A percentile compares a stretch with the other conserved stretches of the same genome.
These are phyloP conservation scores for Delphinus delphis DNA, from an alignment of 2,113 vertebrate species.

Conservation along the genomic window DNA sequence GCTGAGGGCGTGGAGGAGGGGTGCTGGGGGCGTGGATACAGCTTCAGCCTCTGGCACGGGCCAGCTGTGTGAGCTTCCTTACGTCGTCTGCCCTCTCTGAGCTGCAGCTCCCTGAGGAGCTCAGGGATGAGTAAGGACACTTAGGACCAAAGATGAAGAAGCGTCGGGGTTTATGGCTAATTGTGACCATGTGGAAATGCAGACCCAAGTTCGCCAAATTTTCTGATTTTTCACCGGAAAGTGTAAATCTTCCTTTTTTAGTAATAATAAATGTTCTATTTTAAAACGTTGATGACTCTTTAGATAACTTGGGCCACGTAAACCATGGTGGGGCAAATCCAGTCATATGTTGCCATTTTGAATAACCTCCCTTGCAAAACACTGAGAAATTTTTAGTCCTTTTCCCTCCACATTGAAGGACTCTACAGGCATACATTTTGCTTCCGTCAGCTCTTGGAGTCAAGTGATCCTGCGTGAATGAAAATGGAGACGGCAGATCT, in stretches of 20 bases:
- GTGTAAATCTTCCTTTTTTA: background rate
- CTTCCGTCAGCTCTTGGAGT: background rate
- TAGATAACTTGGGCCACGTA: background rate
- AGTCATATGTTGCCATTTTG: accelerated
- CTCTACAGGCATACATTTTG: background rate
- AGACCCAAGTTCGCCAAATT: background rate
- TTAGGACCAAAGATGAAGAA: background rate
- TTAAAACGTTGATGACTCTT: background rate
- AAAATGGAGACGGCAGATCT: background rate
- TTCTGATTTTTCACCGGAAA: background rate
- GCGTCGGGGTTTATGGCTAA: accelerated
- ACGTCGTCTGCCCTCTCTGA: background rate
- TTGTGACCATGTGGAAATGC: background rate
- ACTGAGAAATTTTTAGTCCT: accelerated
- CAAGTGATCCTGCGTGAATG: background rate
- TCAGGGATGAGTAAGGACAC: background rate
- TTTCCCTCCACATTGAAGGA: background rate
- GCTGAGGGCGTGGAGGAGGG: background rate
- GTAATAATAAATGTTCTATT: background rate
- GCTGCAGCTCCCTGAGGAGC: background rate
- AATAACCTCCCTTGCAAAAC: background rate
- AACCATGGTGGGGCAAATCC: background rate
- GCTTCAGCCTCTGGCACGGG: background rate
- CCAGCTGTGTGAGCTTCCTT: background rate
- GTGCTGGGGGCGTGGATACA: accelerated